phyloP scores from a whole-genome alignment of 2,113 vertebrate species.

The Alligator sinensis region DNA sequence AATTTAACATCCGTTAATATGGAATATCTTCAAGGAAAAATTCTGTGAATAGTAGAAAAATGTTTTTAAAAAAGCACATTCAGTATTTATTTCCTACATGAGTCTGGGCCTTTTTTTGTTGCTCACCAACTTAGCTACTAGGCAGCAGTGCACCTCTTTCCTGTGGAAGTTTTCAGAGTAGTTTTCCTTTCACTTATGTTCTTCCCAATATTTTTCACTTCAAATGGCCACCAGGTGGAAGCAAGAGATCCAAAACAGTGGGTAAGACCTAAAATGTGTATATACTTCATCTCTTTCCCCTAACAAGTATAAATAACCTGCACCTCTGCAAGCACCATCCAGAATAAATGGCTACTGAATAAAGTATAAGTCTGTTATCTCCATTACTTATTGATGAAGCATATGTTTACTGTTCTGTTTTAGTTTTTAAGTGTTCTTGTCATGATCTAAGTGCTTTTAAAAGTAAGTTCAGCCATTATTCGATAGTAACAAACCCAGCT shows the following conservation, averaged over 20 bases:
- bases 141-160: neutral
- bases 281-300: neutral
- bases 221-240: slow-evolving; percentile 67
- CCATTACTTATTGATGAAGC: neutral
- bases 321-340: neutral
- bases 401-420: slow-evolving; percentile 25
- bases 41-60: neutral
- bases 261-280: neutral
- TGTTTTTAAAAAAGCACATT: neutral
- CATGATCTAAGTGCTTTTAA: neutral
- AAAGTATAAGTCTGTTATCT: neutral
- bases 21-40: neutral
- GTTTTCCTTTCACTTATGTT: neutral
- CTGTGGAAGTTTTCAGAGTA: neutral
- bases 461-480: neutral
- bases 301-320: neutral
- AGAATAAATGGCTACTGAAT: neutral
- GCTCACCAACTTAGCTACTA: neutral
- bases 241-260: slow-evolving; percentile 13
- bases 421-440: neutral
- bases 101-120: neutral
- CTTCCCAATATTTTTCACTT: neutral
- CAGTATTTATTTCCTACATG: neutral
- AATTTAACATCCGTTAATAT: neutral
- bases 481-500: neutral